Base-by-base conservation (phyloP, 2,113 vertebrate genomes). In the Penelope pileata region DNA sequence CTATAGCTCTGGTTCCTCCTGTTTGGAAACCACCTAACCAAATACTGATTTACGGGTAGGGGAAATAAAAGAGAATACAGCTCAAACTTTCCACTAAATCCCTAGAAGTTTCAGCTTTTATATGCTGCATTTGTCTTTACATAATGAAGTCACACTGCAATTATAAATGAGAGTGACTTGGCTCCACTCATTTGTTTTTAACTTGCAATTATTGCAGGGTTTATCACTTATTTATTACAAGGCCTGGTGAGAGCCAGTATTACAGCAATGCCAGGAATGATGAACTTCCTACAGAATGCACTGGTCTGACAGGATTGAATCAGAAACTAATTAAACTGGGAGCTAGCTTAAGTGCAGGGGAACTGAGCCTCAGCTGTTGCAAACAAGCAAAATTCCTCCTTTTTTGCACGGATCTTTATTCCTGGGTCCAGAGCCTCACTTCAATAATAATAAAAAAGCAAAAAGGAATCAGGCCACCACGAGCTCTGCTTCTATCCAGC, bases 101-200 rank as follows among this genome's bases (percentile, higher is more conserved):
- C 80, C 80, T 83, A 32, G 76, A 94, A 96, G 90, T 68, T 92
- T 90, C 83, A 82, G 85, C 48, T 79, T 95, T 91, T 83, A 78
- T 56, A 60, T 36, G 64, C 86, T 22, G 64, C 38, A 45, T 79
- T 95, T 51, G 83, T 78, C 88, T 95, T 93, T 86, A 72, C 73
- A 90, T 96, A 91, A 94, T 94, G 93, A 96, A 96, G 88, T 96
- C 95, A 96, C 64, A 45, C n/a, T 76, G 91, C 93, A 94, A 91
- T 96, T 95, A 95, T 75, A 95, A 92, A 82, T 30, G 90, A 91
- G 90, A 96, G 94, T 93, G 93, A 95, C 87, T 96, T 96, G 95
- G 94, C 96, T 94, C 85, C 0, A 0, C 86, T 86, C 89, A 36
- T 88, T 95, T 91, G 85, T 86, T 95, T 93, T 94, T 74, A 93